Base-by-base conservation (phyloP, 2,888 invertebrate species). In the Papilio elwesi region DNA sequence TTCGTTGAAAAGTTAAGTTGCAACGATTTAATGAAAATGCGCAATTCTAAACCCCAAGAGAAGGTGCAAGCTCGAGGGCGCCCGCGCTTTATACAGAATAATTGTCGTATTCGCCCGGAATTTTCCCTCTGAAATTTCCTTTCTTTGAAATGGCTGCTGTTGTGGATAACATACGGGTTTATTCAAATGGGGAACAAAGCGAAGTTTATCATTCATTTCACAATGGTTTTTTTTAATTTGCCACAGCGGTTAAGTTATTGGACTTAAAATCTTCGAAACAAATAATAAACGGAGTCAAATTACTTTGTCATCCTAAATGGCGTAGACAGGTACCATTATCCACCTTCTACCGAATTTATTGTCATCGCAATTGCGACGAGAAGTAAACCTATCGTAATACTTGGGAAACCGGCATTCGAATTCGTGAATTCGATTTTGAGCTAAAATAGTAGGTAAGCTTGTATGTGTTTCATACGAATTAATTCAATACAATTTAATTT, bases 1-100 rank as follows among this genome's bases (percentile, higher is more conserved):
- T 91, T 91, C 84, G 86, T 85, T 81, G 81, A 90, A 92, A 92
- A 90, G 72, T 64, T 68, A 89, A 89, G 81, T 84, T 81, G 81
- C 78, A 77, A 76, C 80, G 82, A 85, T 85, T 85, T 89, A 90
- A 89, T 88, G 88, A 87, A 87, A 87, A 83, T 84, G 84, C 80
- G 86, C 86, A 78, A 83, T 84, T 85, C 82, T 87, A 85, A 90
- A 89, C 89, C 86, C 87, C 43, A 62, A 62, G 59, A 83, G 80
- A 78, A 79, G 80, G 82, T 84, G 82, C 83, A 83, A 85, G 88
- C 85, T 82, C 85, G 80, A 78, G 81, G 68, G 68, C 68, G 63
- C 63, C 52, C 83, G 74, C 78, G 78, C 77, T 75, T 77, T 76
- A 77, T 76, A 72, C 70, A 57, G 87, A 85, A 85, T 89, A 87